Evolutionary conservation across 1,140 invertebrate genomes (phyloP).

Genomic region (Ladona fulva): DNA sequence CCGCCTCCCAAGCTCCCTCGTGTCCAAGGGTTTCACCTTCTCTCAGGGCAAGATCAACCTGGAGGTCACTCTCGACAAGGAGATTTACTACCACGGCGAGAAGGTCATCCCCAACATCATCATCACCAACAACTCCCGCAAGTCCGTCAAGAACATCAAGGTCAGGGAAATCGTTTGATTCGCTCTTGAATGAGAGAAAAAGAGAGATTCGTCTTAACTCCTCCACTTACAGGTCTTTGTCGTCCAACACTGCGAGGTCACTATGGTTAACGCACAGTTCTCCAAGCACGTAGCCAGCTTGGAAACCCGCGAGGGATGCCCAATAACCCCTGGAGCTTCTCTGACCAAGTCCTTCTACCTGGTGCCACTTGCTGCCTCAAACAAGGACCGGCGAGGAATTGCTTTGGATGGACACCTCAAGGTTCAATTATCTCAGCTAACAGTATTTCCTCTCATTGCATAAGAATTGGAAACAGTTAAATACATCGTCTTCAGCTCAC

Average conservation of each 20-base stretch:
- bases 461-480: too few species aligned
- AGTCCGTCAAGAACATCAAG: constrained; percentile 78
- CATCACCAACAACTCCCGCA: constrained; percentile 78
- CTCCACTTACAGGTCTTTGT: constrained; percentile 49
- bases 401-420: constrained; percentile 80
- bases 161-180: constrained; percentile 30
- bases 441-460: too few species aligned
- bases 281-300: constrained; percentile 76
- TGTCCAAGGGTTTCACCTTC: constrained; percentile 86
- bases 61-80: constrained; percentile 76
- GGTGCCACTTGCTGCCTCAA: constrained; percentile 73
- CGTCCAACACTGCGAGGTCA: constrained; percentile 84
- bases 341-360: constrained; percentile 79
- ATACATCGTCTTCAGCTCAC: too few species aligned
- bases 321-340: constrained; percentile 80
- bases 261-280: constrained; percentile 87
- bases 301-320: constrained; percentile 83
- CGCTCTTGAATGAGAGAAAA: too few species aligned
- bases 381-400: constrained; percentile 78
- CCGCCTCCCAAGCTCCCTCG: constrained; percentile 73
- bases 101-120: constrained; percentile 73
- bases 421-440: too few species aligned
- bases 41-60: constrained; percentile 79
- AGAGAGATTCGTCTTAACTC: neutral
- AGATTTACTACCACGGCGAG: constrained; percentile 85